Evolutionary conservation across 2,888 invertebrate species (phyloP), one percentile per base, ranked within the genome.

Genomic region (Ochropleura plecta): DNA sequence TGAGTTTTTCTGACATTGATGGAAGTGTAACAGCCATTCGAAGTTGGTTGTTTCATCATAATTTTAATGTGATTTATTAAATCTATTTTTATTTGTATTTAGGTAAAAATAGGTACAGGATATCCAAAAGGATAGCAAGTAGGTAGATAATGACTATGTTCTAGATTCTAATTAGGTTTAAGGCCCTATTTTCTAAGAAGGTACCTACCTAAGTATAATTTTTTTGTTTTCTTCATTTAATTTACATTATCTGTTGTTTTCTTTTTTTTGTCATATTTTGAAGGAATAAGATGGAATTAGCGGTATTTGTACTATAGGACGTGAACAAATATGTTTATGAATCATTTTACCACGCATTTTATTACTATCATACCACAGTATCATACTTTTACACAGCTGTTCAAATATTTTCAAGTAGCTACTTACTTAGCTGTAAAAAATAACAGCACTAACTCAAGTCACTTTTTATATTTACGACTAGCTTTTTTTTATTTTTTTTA

Each of bases 211-310:
- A 5, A 42, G 51, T 70, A 40, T 70, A 0, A 46, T 46, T 40
- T 14, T 59, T 57, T 46, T 48, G 63, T 46, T 78, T 62, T 76
- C 48, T 48, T 49, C 0, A 7, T 62, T 12, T 59, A 30, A 9
- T 64, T 12, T 62, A 12, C 1, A n/a, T 60, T 65, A 55, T 30
- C 40, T 40, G 30, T 40, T 67, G 14, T 59, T 64, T 55, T 55
- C 55, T 73, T 74, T 59, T 44, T 64, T 64, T 48, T 49, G 30
- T 59, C 48, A 73, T 30, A 59, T 79, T 73, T 79, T 53, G 6
- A 57, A 42, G 40, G n/a, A 57, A 42, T 12, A 0, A 14, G 6
- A 57, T 48, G 40, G n/a, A 57, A 42, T 12, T 0, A 14, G 8
- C 14, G 5, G 18, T 48, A 51, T 44, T 63, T 42, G 55, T 49